These are phyloP conservation scores for Myotis brandtii DNA, from an alignment of 2,113 vertebrate species.

Conservation along the genomic window DNA sequence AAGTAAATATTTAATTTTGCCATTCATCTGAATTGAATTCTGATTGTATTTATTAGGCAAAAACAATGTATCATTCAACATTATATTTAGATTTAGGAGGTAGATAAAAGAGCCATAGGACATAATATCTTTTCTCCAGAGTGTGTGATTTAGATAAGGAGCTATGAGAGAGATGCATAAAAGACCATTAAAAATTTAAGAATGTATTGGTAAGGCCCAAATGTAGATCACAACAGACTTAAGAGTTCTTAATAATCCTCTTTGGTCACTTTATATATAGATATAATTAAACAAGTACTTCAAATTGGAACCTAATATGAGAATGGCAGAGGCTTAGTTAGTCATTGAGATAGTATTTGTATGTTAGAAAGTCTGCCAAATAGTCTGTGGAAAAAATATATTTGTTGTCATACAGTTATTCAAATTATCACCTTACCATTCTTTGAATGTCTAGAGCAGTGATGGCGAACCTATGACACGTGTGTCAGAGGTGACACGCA, in stretches of 20 bases:
- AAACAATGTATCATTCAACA: too few species aligned
- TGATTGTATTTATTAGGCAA: not conserved
- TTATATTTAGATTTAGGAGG: not conserved
- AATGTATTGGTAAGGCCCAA: not conserved
- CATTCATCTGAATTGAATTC: not conserved
- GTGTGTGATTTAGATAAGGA: not conserved
- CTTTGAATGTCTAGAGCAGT: not conserved
- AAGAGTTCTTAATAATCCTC: not conserved
- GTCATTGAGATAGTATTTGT: not conserved
- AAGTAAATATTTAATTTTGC: not conserved
- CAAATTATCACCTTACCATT: not conserved
- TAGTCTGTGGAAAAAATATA: not conserved
- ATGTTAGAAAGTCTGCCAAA: not conserved
- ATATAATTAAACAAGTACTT: not conserved
- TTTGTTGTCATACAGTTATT: not conserved
- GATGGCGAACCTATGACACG: too few species aligned
- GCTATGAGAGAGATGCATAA: not conserved
- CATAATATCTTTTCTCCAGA: not conserved
- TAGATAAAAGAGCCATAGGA: not conserved
- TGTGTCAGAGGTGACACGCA: too few species aligned
- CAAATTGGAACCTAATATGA: not conserved
- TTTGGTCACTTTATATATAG: not conserved
- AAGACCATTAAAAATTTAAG: not conserved
- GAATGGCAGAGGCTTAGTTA: not conserved
- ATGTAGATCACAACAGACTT: not conserved